Evolutionary conservation across 2,797 vertebrate genomes (phyloP).

Genomic region (Sebastes wilsoni): DNA sequence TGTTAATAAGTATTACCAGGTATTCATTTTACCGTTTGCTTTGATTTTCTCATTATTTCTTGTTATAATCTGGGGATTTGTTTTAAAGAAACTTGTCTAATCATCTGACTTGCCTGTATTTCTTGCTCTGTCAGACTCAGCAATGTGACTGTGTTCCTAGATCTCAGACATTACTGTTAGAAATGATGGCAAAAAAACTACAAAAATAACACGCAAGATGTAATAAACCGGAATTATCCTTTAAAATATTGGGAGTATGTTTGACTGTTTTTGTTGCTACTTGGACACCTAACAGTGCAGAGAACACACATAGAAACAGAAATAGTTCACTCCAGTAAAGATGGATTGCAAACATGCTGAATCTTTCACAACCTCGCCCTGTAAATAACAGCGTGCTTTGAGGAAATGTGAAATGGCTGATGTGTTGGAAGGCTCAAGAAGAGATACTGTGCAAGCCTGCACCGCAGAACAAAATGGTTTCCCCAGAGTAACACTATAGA

Average conservation of each 20-base stretch:
- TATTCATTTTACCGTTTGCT: background rate
- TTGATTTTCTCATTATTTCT: background rate
- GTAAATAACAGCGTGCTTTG: conserved; percentile 43
- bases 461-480: conserved; percentile 42
- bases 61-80: background rate
- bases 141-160: background rate
- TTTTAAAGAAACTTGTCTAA: background rate
- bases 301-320: background rate
- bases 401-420: conserved; percentile 54
- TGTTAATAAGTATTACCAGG: background rate
- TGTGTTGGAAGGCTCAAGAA: conserved; percentile 39
- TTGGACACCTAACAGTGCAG: background rate
- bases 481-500: conserved; percentile 41
- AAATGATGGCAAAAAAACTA: background rate
- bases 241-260: background rate
- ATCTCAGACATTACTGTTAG: background rate
- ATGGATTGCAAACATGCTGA: conserved; percentile 33
- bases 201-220: background rate
- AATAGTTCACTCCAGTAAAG: background rate
- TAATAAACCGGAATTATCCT: background rate
- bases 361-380: conserved; percentile 38
- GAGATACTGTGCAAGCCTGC: conserved; percentile 20
- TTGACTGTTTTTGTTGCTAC: background rate
- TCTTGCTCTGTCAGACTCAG: background rate
- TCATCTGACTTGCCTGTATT: background rate